Percentiles rank a stretch among this genome's conserved stretches.
phyloP scores from a whole-genome alignment of 37 sponge, comb jelly and placozoan genomes.

The Crambe crambe region DNA sequence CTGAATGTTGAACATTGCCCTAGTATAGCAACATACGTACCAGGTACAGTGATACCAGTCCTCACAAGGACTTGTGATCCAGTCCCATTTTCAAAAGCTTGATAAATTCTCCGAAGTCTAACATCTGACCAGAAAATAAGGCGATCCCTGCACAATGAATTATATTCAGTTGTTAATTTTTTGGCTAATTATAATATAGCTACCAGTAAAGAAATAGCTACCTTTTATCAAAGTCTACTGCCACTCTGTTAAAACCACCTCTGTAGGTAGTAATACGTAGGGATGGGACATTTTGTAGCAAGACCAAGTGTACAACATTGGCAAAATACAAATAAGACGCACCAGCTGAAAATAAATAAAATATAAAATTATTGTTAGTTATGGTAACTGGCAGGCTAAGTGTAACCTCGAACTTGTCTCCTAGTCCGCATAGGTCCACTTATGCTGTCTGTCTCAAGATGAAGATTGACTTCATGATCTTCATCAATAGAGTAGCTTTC shows the following conservation, averaged over 20 bases:
- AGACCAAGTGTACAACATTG: not conserved
- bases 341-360: too few relatives aligned
- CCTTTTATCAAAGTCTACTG: slow-evolving; percentile 39
- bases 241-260: not conserved
- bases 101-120: not conserved
- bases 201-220: not conserved
- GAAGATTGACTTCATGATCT: too few relatives aligned
- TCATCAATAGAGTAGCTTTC: too few relatives aligned
- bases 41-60: not conserved
- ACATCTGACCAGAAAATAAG: slow-evolving; percentile 27
- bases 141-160: not conserved
- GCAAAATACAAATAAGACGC: not conserved
- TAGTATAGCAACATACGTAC: too few relatives aligned
- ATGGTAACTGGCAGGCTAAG: too few relatives aligned
- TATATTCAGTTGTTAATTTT: not conserved
- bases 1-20: too few relatives aligned
- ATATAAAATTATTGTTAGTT: too few relatives aligned
- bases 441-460: not conserved
- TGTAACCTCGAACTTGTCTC: too few relatives aligned
- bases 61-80: not conserved
- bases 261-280: not conserved
- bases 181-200: not conserved
- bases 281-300: not conserved
- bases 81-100: not conserved
- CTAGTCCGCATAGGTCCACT: too few relatives aligned